Evolutionary conservation across 2,888 invertebrate genomes (phyloP), one percentile per base, ranked within the genome.

Genomic region (Ommatoiulus sabulosus): DNA sequence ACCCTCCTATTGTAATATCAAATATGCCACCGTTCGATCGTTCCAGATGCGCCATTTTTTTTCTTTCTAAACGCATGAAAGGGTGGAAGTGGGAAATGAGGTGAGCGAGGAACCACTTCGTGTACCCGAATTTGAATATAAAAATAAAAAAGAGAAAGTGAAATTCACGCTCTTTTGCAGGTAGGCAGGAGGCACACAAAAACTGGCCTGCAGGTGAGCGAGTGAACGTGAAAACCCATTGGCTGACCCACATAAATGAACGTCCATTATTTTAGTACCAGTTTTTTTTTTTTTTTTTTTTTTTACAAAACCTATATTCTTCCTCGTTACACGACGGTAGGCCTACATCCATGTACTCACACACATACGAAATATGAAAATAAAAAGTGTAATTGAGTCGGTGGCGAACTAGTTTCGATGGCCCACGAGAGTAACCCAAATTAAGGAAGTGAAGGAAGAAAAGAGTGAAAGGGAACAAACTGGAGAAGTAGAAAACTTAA

Each of bases 221-320:
- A 20, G 20, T 63, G 63, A 63, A 63, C 63, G 63, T 63, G 63
- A 63, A 63, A 63, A 63, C n/a, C 20, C 63, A 63, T 63, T 63
- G 63, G 63, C 20, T 63, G 63, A 63, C 63, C 63, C 63, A 63
- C 63, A 63, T 63, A 20, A 63, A n/a, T n/a, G n/a, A n/a, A 6
- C n/a, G 63, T 63, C 52, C 52, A 52, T 52, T 52, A 52, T 52
- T 52, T 52, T 52, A 52, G 52, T 52, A 12, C 52, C 52, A 52
- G 52, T 63, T 63, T 63, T 63, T 52, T 63, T 63, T 63, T 63
- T 48, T 12, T 10, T 12, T 6, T 46, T 8, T 48, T 1, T 48
- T 12, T 48, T 12, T 12, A 7, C 15, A 17, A 12, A 57, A 57
- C 57, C 57, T 57, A 57, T 57, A 57, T 57, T 57, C 57, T 17